Base-by-base conservation (phyloP, 2,797 vertebrate species). In the Gymnocypris eckloni region DNA sequence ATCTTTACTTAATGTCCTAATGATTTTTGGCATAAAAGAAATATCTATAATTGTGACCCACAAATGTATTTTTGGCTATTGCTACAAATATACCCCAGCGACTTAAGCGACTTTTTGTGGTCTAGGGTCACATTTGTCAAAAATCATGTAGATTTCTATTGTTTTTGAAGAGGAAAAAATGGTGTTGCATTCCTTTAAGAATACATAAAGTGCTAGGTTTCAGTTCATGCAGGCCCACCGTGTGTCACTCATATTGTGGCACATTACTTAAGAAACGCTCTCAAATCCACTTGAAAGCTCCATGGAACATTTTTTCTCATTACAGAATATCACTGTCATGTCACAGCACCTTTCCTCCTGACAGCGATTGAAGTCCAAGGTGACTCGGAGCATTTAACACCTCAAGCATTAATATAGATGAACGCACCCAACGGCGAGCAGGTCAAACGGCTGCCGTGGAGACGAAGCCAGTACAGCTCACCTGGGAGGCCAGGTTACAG, bases 361-460 rank as follows among this genome's bases (percentile, higher is more conserved):
- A 73, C 87, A 86, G 83, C 77, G 56, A 71, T 71, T 76, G 43
- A 81, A 87, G 87, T 79, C 86, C 86, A 89, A 89, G 88, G 88
- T 89, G 88, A 89, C 85, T 86, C 56, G 0, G 37, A 78, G 75
- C 75, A 78, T 70, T 84, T 84, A 78, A 79, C 75, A 84, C 83
- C 89, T 88, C 61, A 77, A 80, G 85, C 86, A 59, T 85, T 88
- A 89, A 89, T 85, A 89, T 52, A 86, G 86, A 89, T 88, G 86
- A 85, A 45, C 86, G 87, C 43, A 87, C 79, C 76, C 86, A 67
- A 61, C 54, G 77, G 54, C 78, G 89, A 90, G 79, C 88, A 85
- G 89, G 87, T 90, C 66, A 94, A 93, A 93, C 91, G 91, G 91
- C 91, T 92, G 92, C 86, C 89, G 92, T 91, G 89, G 87, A 87